Evolutionary conservation across 2,888 invertebrate genomes (phyloP).

Genomic region (Sinhomidia bicolor): DNA sequence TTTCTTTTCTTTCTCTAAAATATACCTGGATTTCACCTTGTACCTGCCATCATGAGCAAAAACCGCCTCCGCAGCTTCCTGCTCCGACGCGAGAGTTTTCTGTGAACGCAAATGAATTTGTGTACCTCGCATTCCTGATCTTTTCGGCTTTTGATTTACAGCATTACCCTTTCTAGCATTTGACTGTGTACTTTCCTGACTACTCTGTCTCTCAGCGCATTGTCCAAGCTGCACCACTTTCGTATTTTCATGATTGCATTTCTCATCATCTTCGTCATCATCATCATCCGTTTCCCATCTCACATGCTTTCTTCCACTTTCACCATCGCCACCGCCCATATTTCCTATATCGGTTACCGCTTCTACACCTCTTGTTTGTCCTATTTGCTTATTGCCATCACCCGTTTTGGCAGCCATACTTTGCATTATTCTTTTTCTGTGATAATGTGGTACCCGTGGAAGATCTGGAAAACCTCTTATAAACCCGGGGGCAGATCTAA

Average conservation of each 20-base stretch:
- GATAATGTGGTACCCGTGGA: conserved; percentile 7
- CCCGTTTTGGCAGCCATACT: neutral
- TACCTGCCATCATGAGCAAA: neutral
- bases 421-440: conserved; percentile 9
- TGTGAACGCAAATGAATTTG: conserved; percentile 6
- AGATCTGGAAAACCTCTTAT: conserved; percentile 45
- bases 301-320: conserved; percentile 27
- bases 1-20: too few species aligned
- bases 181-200: neutral
- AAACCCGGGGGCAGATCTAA: conserved; percentile 65
- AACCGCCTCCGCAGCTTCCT: neutral
- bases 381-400: neutral
- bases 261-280: neutral
- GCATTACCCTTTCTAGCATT: neutral
- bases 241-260: neutral
- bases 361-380: neutral
- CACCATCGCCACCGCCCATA: neutral
- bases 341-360: neutral
- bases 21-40: conserved; percentile 28
- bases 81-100: neutral
- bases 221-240: neutral
- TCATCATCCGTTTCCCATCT: conserved; percentile 10
- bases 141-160: neutral
- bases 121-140: neutral
- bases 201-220: neutral